Conservation (phyloP, 1,140 invertebrate genomes). For the Coboldia fuscipes region DNA sequence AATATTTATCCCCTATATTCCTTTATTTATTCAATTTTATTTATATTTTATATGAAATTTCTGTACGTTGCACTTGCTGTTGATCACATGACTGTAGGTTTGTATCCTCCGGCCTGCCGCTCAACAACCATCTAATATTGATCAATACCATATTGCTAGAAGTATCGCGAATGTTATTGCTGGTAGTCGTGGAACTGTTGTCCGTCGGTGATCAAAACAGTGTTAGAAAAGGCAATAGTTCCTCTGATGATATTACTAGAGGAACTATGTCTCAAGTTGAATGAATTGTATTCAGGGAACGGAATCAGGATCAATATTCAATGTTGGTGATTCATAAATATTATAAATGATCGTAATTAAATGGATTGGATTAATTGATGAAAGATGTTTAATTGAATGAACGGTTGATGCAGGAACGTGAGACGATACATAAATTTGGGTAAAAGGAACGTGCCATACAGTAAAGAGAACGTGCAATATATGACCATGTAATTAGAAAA, state of each 20-base stretch:
- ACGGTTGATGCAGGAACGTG: constrained; percentile 1
- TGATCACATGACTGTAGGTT: constrained; percentile 1
- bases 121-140: constrained; percentile 1
- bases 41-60: not conserved
- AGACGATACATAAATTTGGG: not conserved
- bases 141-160: constrained; percentile 1
- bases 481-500: not conserved
- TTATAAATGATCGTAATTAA: not conserved
- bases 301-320: not conserved
- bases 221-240: not conserved
- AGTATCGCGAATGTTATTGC: constrained; percentile 2
- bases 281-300: not conserved
- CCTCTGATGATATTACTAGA: not conserved
- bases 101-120: too few species aligned
- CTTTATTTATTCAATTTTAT: not conserved
- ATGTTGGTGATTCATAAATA: not conserved
- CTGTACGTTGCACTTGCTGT: not conserved
- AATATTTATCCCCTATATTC: not conserved
- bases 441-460: constrained; percentile 1
- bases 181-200: too few species aligned
- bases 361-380: not conserved
- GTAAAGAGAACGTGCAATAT: constrained; percentile 1
- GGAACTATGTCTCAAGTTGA: not conserved
- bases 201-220: not conserved
- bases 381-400: not conserved